Evolutionary conservation across 2,113 vertebrate genomes (phyloP).

Genomic region (Caloenas nicobarica): DNA sequence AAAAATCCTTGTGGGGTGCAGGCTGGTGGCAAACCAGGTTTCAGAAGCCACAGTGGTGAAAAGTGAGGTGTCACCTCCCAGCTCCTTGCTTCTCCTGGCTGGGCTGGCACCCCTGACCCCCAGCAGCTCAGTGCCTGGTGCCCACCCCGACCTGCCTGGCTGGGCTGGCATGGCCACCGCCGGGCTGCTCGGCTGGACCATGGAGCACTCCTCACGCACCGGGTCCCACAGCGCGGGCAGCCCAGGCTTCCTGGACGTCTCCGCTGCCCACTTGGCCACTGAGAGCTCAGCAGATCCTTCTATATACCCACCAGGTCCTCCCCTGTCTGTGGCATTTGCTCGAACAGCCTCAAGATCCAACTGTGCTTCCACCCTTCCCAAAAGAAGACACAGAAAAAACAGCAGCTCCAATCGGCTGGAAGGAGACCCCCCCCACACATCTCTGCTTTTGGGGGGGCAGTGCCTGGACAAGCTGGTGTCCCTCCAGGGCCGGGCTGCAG

Average conservation of each 20-base stretch:
- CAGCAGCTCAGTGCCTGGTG: background rate
- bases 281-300: fast-evolving
- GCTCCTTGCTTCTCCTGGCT: background rate
- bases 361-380: background rate
- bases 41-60: too few relatives aligned
- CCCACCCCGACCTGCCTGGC: too few relatives aligned
- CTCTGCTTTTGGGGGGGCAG: background rate
- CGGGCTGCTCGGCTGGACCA: background rate
- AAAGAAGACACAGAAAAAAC: background rate
- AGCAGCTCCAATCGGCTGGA: fast-evolving
- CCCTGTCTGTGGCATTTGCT: background rate
- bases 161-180: background rate
- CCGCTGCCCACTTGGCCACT: background rate
- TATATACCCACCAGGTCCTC: fast-evolving
- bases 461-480: background rate
- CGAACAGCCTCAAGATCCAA: background rate
- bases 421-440: fast-evolving
- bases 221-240: fast-evolving
- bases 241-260: too few relatives aligned
- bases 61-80: fast-evolving
- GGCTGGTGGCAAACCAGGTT: background rate
- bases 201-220: fast-evolving
- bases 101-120: background rate
- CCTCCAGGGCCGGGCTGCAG: background rate
- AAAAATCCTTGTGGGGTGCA: fast-evolving